A percentile compares a stretch with the other conserved stretches of the same genome.
phyloP scores from a whole-genome alignment of 30 jellyfish, hydroid and myxozoan species.

The Aurelia aurita region DNA sequence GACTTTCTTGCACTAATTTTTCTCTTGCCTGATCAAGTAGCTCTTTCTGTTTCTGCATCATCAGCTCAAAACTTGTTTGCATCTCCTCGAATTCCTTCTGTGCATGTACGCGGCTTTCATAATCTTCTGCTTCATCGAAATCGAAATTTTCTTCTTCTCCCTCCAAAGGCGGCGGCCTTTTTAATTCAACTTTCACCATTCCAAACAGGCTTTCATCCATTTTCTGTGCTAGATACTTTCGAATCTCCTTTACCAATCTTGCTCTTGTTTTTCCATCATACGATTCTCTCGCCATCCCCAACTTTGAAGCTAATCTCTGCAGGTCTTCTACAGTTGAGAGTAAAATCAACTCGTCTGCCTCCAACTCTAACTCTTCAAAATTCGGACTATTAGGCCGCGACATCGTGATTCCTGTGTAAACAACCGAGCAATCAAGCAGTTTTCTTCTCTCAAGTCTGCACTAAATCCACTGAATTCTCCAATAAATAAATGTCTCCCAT shows the following conservation, averaged over 20 bases:
- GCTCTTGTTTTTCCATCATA: constrained; percentile 24
- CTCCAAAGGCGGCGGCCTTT: constrained; percentile 30
- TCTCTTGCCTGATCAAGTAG: constrained; percentile 4
- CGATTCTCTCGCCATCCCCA: background rate
- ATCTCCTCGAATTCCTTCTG: background rate
- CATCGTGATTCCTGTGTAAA: background rate
- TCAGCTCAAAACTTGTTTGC: constrained; percentile 3
- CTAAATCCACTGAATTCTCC: too few relatives aligned
- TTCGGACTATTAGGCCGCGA: constrained; percentile 2
- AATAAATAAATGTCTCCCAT: too few relatives aligned
- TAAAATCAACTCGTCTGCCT: constrained; percentile 14
- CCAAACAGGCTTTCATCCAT: constrained; percentile 7
- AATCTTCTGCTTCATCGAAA: background rate
- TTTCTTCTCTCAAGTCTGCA: too few relatives aligned
- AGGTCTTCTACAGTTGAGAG: constrained; percentile 1
- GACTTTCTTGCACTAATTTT: constrained; percentile 19
- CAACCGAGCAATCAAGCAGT: too few relatives aligned
- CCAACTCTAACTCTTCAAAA: background rate
- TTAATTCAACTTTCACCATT: constrained; percentile 13
- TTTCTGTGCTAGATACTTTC: constrained; percentile 5
- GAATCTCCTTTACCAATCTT: background rate
- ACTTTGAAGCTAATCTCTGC: background rate
- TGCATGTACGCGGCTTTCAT: background rate
- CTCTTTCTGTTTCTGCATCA: constrained; percentile 28
- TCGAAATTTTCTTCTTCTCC: background rate